Conservation (phyloP, 2,888 invertebrate genomes). For the Teinopalpus imperialis region DNA sequence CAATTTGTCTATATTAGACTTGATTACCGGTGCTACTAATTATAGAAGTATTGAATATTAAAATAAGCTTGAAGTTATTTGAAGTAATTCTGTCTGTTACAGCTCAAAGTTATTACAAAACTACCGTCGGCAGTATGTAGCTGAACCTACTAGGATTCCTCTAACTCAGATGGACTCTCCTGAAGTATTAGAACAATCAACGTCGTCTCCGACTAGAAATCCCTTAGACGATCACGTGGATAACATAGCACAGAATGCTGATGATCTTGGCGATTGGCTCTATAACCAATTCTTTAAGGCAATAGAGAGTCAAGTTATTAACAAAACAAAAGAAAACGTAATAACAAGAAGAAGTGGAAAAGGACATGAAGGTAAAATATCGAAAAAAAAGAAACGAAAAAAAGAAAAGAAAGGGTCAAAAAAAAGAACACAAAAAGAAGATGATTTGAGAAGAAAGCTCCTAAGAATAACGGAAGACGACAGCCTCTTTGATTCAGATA, state of each 20-base stretch:
- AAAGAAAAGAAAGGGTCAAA: conserved; percentile 34
- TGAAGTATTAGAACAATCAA: conserved; percentile 29
- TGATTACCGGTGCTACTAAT: no score
- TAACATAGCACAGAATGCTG: conserved; percentile 54
- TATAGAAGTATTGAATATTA: no score
- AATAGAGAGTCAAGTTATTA: conserved; percentile 68
- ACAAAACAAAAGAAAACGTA: conserved; percentile 48
- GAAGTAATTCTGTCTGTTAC: conserved; percentile 33
- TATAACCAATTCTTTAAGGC: conserved; percentile 75
- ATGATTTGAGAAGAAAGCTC: conserved; percentile 50
- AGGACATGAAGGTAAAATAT: conserved; percentile 15
- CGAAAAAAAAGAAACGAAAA: conserved; percentile 26
- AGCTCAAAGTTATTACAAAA: conserved; percentile 56
- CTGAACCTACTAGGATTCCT: conserved; percentile 41
- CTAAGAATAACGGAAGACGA: conserved; percentile 65
- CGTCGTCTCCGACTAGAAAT: conserved; percentile 35
- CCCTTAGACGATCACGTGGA: conserved; percentile 46
- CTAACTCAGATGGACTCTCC: conserved; percentile 27
- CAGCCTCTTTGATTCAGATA: conserved; percentile 57
- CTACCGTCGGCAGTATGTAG: conserved; percentile 42
- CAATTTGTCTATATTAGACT: no score
- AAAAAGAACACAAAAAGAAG: conserved; percentile 38
- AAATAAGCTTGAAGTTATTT: background rate
- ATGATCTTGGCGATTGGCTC: conserved; percentile 70
- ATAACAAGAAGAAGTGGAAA: conserved; percentile 53